phyloP scores from a whole-genome alignment of 2,888 invertebrate species.

The Aspidiotus destructor region DNA sequence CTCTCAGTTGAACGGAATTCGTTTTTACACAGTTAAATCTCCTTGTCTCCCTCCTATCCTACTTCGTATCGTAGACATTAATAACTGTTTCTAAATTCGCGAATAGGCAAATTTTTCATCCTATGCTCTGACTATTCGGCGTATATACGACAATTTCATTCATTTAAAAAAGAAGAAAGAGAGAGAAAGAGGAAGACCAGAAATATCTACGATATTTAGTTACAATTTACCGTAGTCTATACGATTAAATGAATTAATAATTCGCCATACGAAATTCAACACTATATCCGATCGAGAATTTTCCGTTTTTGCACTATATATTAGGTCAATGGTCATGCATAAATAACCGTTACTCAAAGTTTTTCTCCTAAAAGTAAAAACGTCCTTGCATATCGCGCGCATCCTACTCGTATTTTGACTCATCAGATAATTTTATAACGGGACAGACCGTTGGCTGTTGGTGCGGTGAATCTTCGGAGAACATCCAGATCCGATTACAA shows the following conservation, averaged over 20 bases:
- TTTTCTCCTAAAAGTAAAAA: constrained; percentile 23
- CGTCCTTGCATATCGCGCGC: constrained; percentile 26
- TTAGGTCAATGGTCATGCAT: constrained; percentile 1
- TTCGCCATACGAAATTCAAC: too few relatives aligned
- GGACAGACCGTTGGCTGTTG: background rate
- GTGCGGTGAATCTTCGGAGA: background rate
- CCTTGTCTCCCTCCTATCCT: background rate
- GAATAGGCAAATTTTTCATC: too few relatives aligned
- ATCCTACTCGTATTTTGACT: constrained; percentile 4
- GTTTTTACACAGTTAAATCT: background rate
- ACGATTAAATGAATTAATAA: too few relatives aligned
- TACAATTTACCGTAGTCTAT: too few relatives aligned
- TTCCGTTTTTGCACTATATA: background rate
- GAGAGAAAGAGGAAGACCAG: too few relatives aligned
- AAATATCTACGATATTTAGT: too few relatives aligned
- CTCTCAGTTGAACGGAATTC: background rate
- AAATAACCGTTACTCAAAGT: background rate
- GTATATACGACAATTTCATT: too few relatives aligned
- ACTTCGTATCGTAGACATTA: too few relatives aligned
- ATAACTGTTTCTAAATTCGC: too few relatives aligned
- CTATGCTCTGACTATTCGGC: too few relatives aligned
- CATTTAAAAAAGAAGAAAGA: too few relatives aligned
- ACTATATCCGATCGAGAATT: too few relatives aligned
- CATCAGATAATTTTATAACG: constrained; percentile 1
- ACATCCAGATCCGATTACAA: background rate